Percentiles rank a stretch among this genome's conserved stretches.
phyloP scores from a whole-genome alignment of 2,113 vertebrate genomes.

The Tetrao urogallus region DNA sequence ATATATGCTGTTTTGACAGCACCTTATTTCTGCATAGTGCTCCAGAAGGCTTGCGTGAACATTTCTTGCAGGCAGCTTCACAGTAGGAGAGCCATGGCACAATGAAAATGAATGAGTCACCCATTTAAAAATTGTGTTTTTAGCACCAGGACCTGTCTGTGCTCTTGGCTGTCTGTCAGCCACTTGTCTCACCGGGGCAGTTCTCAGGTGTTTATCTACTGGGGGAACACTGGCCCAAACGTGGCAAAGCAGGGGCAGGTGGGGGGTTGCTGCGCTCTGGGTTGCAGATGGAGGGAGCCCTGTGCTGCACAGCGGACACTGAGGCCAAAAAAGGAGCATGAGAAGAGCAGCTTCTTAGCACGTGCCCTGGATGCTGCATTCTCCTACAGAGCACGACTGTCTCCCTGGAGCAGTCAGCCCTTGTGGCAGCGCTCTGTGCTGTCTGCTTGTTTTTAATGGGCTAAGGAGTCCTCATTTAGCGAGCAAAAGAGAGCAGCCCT shows the following conservation, averaged over 20 bases:
- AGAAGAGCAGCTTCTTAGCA: neutral
- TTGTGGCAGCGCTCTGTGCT: neutral
- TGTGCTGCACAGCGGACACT: neutral
- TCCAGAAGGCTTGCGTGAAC: neutral
- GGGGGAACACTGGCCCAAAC: neutral
- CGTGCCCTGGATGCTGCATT: fast-evolving
- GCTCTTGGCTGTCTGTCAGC: too few relatives aligned
- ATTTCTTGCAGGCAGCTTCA: neutral
- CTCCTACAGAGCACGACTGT: neutral
- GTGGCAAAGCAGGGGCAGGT: neutral
- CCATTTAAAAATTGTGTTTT: neutral
- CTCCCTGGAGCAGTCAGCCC: neutral
- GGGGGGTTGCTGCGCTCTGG: neutral
- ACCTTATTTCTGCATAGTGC: constrained; percentile 3
- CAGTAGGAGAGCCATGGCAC: neutral
- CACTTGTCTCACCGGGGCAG: neutral
- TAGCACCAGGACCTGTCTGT: neutral
- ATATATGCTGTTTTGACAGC: constrained; percentile 40
- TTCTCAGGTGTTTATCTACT: neutral
- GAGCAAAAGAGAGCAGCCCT: neutral
- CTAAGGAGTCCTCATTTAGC: neutral
- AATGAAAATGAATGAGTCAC: neutral
- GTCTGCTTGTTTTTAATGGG: neutral
- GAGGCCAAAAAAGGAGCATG: neutral
- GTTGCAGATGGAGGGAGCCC: fast-evolving